phyloP scores from a whole-genome alignment of 1,140 invertebrate genomes.

The Cephus cinctus region DNA sequence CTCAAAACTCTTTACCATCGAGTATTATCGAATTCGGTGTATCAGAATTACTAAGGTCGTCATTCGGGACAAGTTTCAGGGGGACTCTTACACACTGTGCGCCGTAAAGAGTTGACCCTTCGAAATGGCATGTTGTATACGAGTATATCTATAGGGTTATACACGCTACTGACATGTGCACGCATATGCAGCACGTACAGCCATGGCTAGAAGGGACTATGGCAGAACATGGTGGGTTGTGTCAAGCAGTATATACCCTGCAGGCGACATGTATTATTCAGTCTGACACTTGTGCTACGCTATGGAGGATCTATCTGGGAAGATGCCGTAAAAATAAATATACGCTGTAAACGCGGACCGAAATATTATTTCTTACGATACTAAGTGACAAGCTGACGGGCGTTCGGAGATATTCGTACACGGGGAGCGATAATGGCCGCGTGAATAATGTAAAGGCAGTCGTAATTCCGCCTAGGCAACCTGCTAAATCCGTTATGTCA shows the following conservation, averaged over 20 bases:
- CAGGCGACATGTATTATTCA: constrained; percentile 51
- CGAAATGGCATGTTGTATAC: no score
- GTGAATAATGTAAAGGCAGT: background rate
- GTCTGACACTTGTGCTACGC: constrained; percentile 38
- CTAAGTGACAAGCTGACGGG: constrained; percentile 42
- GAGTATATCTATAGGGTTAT: no score
- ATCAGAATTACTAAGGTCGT: no score
- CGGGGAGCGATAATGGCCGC: constrained; percentile 15
- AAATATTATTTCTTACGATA: constrained; percentile 39
- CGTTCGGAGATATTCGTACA: constrained; percentile 32
- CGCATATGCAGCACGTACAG: constrained; percentile 9
- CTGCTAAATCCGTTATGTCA: no score
- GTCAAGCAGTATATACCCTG: constrained; percentile 38
- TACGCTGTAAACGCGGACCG: constrained; percentile 12
- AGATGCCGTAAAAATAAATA: constrained; percentile 12
- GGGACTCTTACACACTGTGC: no score
- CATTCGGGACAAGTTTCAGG: no score
- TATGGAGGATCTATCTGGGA: constrained; percentile 24
- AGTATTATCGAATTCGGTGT: no score
- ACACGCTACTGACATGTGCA: no score
- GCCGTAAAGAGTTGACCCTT: no score
- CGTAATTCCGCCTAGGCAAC: background rate
- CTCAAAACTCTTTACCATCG: no score
- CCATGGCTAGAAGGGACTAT: background rate
- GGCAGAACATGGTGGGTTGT: constrained; percentile 21